Conservation (phyloP, 2,888 invertebrate species). For the Griposia aprilina region DNA sequence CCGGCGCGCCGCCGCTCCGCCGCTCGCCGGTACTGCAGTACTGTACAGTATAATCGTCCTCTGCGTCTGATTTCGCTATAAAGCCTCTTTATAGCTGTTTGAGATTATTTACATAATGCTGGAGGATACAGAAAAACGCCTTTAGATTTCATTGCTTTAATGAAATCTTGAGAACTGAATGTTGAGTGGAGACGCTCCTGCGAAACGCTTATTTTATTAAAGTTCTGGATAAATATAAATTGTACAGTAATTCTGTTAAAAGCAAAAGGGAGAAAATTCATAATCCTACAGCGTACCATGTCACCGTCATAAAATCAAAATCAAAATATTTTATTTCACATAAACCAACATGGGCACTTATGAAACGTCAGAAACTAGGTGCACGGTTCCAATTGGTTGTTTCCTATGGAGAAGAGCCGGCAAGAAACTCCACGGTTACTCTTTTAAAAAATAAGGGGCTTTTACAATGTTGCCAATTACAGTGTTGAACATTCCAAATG, state of each 20-base stretch:
- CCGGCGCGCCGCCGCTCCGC: neutral
- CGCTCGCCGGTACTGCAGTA: neutral
- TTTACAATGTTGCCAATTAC: too few relatives aligned
- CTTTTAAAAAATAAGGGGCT: too few relatives aligned
- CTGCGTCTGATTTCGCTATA: slow-evolving; percentile 31
- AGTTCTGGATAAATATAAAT: slow-evolving; percentile 2
- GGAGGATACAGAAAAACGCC: slow-evolving; percentile 28
- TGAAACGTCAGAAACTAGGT: too few relatives aligned
- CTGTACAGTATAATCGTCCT: slow-evolving; percentile 13
- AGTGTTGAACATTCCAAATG: too few relatives aligned
- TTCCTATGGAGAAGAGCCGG: too few relatives aligned
- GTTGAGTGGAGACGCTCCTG: slow-evolving; percentile 1
- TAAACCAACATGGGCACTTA: too few relatives aligned
- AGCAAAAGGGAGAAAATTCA: neutral
- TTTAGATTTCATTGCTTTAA: slow-evolving; percentile 43
- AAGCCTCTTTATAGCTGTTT: slow-evolving; percentile 37
- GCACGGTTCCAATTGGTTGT: too few relatives aligned
- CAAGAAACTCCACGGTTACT: too few relatives aligned
- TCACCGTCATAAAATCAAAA: too few relatives aligned
- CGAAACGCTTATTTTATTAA: neutral
- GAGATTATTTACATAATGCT: slow-evolving; percentile 52
- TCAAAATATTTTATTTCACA: too few relatives aligned
- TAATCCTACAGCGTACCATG: neutral
- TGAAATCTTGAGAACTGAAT: slow-evolving; percentile 31
- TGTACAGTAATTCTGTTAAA: neutral